These are phyloP conservation scores for Chironomus riparius DNA, from an alignment of 2,888 invertebrate genomes.

Conservation along the genomic window DNA sequence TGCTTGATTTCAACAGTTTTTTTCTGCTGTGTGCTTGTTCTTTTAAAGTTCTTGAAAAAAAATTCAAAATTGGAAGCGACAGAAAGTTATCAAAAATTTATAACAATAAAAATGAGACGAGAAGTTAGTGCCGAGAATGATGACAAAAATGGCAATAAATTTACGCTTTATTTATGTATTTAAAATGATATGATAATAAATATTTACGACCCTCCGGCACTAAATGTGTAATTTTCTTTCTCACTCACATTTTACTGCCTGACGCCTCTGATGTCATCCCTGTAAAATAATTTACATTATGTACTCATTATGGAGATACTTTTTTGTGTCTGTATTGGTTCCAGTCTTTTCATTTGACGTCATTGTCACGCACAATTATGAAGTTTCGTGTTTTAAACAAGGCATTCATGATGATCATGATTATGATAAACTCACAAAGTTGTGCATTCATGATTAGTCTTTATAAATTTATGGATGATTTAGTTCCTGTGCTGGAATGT, in stretches of 20 bases:
- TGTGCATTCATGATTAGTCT: too few relatives aligned
- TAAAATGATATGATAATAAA: constrained; percentile 2
- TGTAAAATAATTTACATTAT: neutral
- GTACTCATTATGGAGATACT: neutral
- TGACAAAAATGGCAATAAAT: neutral
- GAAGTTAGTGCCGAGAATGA: neutral
- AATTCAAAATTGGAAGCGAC: neutral
- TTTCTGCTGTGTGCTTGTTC: neutral
- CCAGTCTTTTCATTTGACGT: neutral
- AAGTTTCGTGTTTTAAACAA: neutral
- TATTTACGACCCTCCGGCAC: neutral
- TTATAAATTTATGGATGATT: too few relatives aligned
- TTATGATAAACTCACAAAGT: too few relatives aligned
- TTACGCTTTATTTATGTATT: neutral
- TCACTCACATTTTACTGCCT: neutral
- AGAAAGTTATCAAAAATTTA: neutral
- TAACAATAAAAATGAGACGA: neutral
- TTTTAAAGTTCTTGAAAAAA: neutral
- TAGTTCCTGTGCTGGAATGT: too few relatives aligned
- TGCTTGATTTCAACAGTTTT: neutral
- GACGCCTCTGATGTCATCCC: neutral
- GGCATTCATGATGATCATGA: too few relatives aligned
- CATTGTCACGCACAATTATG: neutral
- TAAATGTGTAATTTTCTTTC: neutral
- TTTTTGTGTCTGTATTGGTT: neutral